phyloP scores from a whole-genome alignment of 2,113 vertebrate genomes.

The Cichladusa arquata region DNA sequence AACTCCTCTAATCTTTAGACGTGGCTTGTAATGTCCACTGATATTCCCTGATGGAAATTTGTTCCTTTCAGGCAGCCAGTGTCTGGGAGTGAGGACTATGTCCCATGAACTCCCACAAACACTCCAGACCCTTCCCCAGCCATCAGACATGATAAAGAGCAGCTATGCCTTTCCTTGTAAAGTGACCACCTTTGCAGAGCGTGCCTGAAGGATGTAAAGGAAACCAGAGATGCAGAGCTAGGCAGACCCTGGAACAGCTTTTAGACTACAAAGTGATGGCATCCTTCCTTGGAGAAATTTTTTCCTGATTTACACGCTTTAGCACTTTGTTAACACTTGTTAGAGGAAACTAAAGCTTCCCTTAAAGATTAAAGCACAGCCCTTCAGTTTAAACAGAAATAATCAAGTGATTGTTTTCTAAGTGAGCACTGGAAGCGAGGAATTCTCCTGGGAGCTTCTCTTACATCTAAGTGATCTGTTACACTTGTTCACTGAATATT shows the following conservation, averaged over 20 bases:
- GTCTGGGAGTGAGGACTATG: neutral
- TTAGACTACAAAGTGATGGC: neutral
- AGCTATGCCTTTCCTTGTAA: neutral
- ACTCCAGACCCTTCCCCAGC: neutral
- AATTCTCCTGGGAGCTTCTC: neutral
- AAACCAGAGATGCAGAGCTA: neutral
- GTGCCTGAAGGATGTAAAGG: accelerated
- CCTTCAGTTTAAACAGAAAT: neutral
- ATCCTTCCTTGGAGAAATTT: neutral
- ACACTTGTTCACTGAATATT: neutral
- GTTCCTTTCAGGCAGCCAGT: neutral
- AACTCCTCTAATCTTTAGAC: neutral
- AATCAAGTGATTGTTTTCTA: neutral
- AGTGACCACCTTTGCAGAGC: neutral
- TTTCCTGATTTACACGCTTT: neutral
- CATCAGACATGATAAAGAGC: neutral
- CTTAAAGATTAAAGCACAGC: neutral
- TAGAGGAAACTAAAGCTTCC: neutral
- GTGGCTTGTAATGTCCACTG: neutral
- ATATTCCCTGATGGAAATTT: neutral
- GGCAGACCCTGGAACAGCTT: neutral
- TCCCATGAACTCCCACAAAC: neutral
- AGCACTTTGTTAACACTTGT: neutral
- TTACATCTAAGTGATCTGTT: neutral
- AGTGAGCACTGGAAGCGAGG: neutral